Percentiles rank a stretch among this genome's conserved stretches.
These are phyloP conservation scores for Cyprinodon diabolis DNA, from an alignment of 2,797 vertebrate species.

Conservation along the genomic window DNA sequence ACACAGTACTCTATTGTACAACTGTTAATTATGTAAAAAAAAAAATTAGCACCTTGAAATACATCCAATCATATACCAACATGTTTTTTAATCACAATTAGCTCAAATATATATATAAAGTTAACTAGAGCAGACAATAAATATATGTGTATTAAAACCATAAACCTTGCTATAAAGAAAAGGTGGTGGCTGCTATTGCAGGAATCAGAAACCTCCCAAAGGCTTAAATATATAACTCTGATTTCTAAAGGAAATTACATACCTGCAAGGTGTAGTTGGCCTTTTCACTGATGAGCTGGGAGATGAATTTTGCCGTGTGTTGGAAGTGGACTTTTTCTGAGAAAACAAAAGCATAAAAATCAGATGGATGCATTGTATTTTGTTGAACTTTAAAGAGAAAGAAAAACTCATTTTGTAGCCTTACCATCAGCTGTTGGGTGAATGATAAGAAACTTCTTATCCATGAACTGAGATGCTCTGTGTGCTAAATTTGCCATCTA, in stretches of 20 bases:
- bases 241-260: slow-evolving; percentile 15
- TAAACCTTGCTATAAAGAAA: not conserved
- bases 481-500: slow-evolving; percentile 89
- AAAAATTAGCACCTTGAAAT: too few species aligned
- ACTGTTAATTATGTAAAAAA: not conserved
- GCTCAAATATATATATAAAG: too few species aligned
- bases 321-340: slow-evolving; percentile 99
- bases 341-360: not conserved
- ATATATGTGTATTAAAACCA: too few species aligned
- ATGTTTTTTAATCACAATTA: too few species aligned
- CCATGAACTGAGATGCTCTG: slow-evolving; percentile 86
- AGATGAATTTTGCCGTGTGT: slow-evolving; percentile 95
- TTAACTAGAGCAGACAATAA: too few species aligned
- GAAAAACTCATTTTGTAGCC: slow-evolving; percentile 15
- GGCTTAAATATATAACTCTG: not conserved
- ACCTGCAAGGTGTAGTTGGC: slow-evolving; percentile 99
- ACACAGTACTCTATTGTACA: too few species aligned
- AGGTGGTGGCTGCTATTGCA: slow-evolving; percentile 16
- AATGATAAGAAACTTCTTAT: slow-evolving; percentile 93
- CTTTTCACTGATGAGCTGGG: slow-evolving; percentile 90
- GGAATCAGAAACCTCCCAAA: slow-evolving; percentile 38
- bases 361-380: not conserved
- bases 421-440: slow-evolving; percentile 96
- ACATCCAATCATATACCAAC: too few species aligned
- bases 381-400: not conserved